These are phyloP conservation scores for Elaphurus davidianus DNA, from an alignment of 2,113 vertebrate genomes.

Conservation along the genomic window DNA sequence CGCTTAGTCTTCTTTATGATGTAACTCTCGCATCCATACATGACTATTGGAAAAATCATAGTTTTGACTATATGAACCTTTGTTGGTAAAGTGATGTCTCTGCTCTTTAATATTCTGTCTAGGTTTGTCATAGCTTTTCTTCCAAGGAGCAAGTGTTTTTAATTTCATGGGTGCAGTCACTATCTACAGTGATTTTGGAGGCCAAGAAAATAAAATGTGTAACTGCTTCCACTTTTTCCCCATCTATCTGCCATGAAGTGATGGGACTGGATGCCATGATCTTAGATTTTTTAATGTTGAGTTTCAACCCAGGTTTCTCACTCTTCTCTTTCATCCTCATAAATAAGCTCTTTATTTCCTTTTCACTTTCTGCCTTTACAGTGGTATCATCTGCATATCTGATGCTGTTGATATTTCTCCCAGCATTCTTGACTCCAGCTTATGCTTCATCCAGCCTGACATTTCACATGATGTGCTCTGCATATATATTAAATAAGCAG, in stretches of 20 bases:
- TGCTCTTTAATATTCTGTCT: background rate
- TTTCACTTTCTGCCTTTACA: background rate
- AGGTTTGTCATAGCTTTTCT: background rate
- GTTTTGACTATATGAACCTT: background rate
- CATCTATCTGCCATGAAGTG: background rate
- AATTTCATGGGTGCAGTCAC: background rate
- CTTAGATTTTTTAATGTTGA: background rate
- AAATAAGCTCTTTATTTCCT: background rate
- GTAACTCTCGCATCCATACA: background rate
- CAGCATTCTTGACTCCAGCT: background rate
- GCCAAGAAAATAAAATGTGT: background rate
- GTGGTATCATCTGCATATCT: background rate
- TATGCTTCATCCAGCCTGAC: background rate
- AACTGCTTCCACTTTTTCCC: background rate
- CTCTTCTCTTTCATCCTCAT: background rate
- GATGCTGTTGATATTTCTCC: background rate
- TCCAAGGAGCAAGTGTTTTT: background rate
- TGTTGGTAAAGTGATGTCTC: background rate
- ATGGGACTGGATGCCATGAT: background rate
- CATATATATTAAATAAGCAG: background rate
- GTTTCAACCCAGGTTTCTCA: background rate
- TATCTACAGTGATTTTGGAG: background rate
- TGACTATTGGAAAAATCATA: background rate
- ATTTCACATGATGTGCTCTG: background rate
- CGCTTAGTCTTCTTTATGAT: background rate